These are phyloP conservation scores for Petrolisthes manimaculis DNA, from an alignment of 2,888 invertebrate species.

Conservation along the genomic window DNA sequence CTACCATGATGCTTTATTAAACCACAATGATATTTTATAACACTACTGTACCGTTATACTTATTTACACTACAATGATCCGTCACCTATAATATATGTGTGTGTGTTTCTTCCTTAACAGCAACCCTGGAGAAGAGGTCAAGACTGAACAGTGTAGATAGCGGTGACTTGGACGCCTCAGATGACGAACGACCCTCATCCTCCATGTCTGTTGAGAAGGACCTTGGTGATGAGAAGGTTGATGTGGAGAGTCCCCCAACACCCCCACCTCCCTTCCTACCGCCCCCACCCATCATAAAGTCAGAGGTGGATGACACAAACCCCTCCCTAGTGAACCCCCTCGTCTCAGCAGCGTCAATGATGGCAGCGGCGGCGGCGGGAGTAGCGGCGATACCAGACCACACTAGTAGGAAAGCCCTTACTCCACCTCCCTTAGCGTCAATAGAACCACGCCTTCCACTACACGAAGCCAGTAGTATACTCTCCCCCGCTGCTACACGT, in stretches of 20 bases:
- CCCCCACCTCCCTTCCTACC: conserved; percentile 59
- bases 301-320: conserved; percentile 41
- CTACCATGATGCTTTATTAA: no score
- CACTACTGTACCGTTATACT: no score
- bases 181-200: conserved; percentile 63
- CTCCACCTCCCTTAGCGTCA: background rate
- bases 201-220: conserved; percentile 66
- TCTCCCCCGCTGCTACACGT: conserved; percentile 38
- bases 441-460: conserved; percentile 22
- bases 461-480: conserved; percentile 25
- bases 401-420: conserved; percentile 2
- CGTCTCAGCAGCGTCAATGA: conserved; percentile 50
- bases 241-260: conserved; percentile 64
- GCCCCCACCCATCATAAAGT: conserved; percentile 52
- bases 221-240: conserved; percentile 60
- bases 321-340: conserved; percentile 46
- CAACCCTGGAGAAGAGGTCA: conserved; percentile 57
- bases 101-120: conserved; percentile 1
- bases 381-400: conserved; percentile 13
- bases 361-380: conserved; percentile 17
- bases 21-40: no score
- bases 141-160: conserved; percentile 61
- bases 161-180: conserved; percentile 58
- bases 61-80: no score
- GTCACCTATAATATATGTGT: no score